These are phyloP conservation scores for Gasterosteus nipponicus DNA, from an alignment of 2,113 vertebrate species.

Conservation along the genomic window DNA sequence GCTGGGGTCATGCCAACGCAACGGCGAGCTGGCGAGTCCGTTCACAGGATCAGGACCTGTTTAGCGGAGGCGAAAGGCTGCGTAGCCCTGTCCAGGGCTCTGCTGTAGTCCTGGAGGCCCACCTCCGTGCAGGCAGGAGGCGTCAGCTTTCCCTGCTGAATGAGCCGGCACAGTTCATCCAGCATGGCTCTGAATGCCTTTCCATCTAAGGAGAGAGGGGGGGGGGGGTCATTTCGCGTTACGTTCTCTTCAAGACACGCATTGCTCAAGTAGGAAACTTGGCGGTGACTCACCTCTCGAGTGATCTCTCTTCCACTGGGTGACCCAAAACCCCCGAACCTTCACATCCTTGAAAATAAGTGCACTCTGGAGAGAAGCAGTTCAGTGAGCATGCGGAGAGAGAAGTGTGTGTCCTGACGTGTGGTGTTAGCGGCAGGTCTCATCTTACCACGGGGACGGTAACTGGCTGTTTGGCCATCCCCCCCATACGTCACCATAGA, in stretches of 20 bases:
- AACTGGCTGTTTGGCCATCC: slow-evolving; percentile 96
- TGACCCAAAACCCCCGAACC: slow-evolving; percentile 94
- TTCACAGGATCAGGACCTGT: slow-evolving; percentile 90
- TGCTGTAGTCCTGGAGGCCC: slow-evolving; percentile 81
- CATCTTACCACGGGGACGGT: slow-evolving; percentile 89
- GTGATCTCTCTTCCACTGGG: slow-evolving; percentile 89
- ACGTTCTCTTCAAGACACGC: background rate
- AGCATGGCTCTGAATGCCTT: slow-evolving; percentile 81
- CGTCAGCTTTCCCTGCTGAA: slow-evolving; percentile 83
- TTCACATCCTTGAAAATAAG: slow-evolving; percentile 94
- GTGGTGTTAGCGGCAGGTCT: background rate
- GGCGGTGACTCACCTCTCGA: slow-evolving; percentile 79
- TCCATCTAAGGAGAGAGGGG: slow-evolving; percentile 62
- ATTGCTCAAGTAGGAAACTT: background rate
- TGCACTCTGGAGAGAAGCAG: slow-evolving; percentile 82
- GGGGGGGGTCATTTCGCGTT: background rate
- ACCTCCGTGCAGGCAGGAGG: slow-evolving; percentile 84
- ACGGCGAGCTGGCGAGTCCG: background rate
- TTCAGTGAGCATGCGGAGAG: background rate
- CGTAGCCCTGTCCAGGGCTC: slow-evolving; percentile 84
- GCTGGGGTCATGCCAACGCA: background rate
- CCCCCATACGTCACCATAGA: slow-evolving; percentile 97
- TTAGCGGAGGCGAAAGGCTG: slow-evolving; percentile 88
- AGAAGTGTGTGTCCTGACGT: background rate
- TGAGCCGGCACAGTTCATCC: slow-evolving; percentile 84